Conservation (phyloP, 2,888 invertebrate genomes). For the Leptogaster cylindrica region DNA sequence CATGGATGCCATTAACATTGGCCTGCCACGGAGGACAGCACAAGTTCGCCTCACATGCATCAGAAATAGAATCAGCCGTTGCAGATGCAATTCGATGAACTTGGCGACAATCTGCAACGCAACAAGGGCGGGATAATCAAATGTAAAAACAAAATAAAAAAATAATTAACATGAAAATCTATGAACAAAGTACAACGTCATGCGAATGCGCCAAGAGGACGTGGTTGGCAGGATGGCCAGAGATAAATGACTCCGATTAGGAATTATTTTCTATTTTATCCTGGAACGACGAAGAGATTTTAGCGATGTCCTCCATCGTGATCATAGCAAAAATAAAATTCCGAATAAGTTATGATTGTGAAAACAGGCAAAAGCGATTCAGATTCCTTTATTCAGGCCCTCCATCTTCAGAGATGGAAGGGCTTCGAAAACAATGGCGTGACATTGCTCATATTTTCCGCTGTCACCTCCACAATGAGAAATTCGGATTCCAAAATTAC, state of each 20-base stretch:
- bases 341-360: slow-evolving; percentile 1
- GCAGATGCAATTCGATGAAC: neutral
- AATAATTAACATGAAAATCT: too few species aligned
- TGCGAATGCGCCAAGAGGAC: too few species aligned
- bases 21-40: slow-evolving; percentile 11
- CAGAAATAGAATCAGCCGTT: neutral
- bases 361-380: slow-evolving; percentile 1
- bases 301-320: too few species aligned
- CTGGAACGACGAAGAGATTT: too few species aligned
- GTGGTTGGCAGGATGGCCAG: too few species aligned
- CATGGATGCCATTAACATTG: slow-evolving; percentile 31
- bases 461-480: slow-evolving; percentile 6
- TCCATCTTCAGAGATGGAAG: neutral
- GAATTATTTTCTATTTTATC: too few species aligned
- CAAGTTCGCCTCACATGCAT: slow-evolving; percentile 19
- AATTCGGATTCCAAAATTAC: slow-evolving; percentile 10
- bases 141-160: too few species aligned
- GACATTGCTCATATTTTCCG: slow-evolving; percentile 5
- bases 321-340: neutral
- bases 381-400: neutral
- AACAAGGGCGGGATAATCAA: too few species aligned
- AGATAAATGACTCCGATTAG: too few species aligned
- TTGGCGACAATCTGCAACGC: neutral
- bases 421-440: slow-evolving; percentile 3
- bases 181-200: too few species aligned